Percentiles rank a stretch among this genome's conserved stretches.
phyloP scores from a whole-genome alignment of 2,888 invertebrate genomes.

The Gandaritis pyraliata region DNA sequence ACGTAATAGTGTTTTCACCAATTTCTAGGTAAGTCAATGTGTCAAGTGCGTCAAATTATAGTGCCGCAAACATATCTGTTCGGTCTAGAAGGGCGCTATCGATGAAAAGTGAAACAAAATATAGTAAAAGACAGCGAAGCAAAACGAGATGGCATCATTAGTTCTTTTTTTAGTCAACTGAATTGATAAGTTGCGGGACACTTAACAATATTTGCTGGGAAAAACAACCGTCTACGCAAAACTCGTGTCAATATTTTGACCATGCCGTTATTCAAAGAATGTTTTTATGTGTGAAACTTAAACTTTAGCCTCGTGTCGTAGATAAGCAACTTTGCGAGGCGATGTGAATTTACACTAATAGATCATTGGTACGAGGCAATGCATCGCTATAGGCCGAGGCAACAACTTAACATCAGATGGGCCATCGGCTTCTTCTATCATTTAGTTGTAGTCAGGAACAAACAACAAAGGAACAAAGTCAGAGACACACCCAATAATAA shows the following conservation, averaged over 20 bases:
- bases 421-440: too few relatives aligned
- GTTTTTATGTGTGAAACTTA: neutral
- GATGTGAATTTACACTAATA: neutral
- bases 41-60: slow-evolving; percentile 22
- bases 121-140: too few relatives aligned
- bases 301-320: neutral
- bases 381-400: too few relatives aligned
- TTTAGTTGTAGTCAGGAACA: too few relatives aligned
- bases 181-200: neutral
- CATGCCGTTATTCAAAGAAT: slow-evolving; percentile 3
- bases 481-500: too few relatives aligned
- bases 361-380: too few relatives aligned
- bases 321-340: neutral
- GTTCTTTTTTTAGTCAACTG: too few relatives aligned
- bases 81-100: too few relatives aligned
- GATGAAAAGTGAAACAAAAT: too few relatives aligned
- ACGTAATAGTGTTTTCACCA: slow-evolving; percentile 4
- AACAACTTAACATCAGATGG: too few relatives aligned
- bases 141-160: too few relatives aligned
- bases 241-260: slow-evolving; percentile 41
- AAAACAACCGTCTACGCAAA: slow-evolving; percentile 35
- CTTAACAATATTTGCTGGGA: slow-evolving; percentile 18
- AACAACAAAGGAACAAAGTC: too few relatives aligned
- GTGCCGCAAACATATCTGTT: neutral
- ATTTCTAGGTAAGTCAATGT: slow-evolving; percentile 17